Base-by-base conservation (phyloP, 2,888 invertebrate genomes). In the Allolobophora icterica region DNA sequence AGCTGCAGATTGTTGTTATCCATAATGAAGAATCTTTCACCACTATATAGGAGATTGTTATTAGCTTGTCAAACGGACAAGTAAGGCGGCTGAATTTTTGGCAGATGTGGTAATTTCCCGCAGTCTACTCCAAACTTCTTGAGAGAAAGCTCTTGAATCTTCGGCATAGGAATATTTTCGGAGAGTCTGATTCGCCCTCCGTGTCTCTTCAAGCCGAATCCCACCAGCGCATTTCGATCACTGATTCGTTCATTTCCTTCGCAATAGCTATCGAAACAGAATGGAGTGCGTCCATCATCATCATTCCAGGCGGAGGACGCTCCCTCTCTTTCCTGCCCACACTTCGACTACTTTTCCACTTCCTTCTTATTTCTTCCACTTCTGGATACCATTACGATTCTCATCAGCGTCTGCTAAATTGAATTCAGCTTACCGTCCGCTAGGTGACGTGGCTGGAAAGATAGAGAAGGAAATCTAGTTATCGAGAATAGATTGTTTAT, bases 361-460 rank as follows among this genome's bases (percentile, higher is more conserved):
- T 71, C 71, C n/a, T n/a, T 71, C 71, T 71, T 52, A 52, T 19
- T 71, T 87, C 87, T 19, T 17, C 35, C 87, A 87, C 87, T 38
- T 87, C 87, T 87, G 87, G 38, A 87, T 87, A 87, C 87, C 38
- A 87, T 87, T 87, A 87, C 24, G 35, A 35, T 21, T 34, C 87
- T 24, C 34, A 35, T 87, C 87, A 87, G 87, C 87, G 35, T 15
- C 87, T 13, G 34, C 35, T n/a, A 87, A 87, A 87, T 87, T 38
- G 87, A 87, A 87, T 87, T 87, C 87, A 34, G 8, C 35, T 35
- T 35, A 4, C 35, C 87, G 34, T 87, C 24, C 87, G 21, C 6
- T 71, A n/a, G n/a, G 30, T n/a, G 71, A 8, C n/a, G 71, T n/a
- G 71, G 71, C 71, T 71, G 71, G n/a, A 71, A n/a, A 71, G 71